Evolutionary conservation across 2,888 invertebrate genomes (phyloP).

Genomic region (Orthosia incerta): DNA sequence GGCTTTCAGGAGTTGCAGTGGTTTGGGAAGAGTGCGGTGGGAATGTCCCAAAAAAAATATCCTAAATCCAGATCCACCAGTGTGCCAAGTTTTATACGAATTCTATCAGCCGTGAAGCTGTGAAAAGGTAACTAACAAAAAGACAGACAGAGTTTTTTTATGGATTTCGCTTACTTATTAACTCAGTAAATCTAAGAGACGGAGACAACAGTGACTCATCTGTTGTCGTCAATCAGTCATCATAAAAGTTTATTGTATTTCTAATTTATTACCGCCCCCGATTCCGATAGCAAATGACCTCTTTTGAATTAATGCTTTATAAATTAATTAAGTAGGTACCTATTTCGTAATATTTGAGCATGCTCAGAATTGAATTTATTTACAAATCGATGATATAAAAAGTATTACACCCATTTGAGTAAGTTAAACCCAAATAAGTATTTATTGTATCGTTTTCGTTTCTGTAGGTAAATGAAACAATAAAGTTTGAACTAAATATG

Average conservation of each 20-base stretch:
- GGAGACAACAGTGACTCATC: slow-evolving; percentile 48
- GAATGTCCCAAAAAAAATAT: too few species aligned
- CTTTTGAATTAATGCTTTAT: slow-evolving; percentile 40
- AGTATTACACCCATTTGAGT: background rate
- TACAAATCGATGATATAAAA: slow-evolving; percentile 1
- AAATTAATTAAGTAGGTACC: slow-evolving; percentile 30
- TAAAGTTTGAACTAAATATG: slow-evolving; percentile 21
- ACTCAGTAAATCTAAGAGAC: slow-evolving; percentile 40
- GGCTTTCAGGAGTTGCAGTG: too few species aligned
- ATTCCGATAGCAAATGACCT: slow-evolving; percentile 50
- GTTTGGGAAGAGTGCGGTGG: too few species aligned
- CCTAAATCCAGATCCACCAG: too few species aligned
- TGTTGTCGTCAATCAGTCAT: slow-evolving; percentile 52
- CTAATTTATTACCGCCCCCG: slow-evolving; percentile 50
- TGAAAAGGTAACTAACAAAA: too few species aligned
- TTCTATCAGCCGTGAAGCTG: too few species aligned
- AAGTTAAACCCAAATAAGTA: slow-evolving; percentile 20
- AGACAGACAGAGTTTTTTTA: too few species aligned
- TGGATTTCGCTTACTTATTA: background rate
- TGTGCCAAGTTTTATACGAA: too few species aligned
- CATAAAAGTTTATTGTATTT: slow-evolving; percentile 56
- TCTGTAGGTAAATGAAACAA: slow-evolving; percentile 9
- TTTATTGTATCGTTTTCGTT: background rate
- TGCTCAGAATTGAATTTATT: slow-evolving; percentile 8
- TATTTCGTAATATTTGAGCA: slow-evolving; percentile 25